Conservation (phyloP, 2,797 vertebrate species). For the Pachyuromys duprasi region DNA sequence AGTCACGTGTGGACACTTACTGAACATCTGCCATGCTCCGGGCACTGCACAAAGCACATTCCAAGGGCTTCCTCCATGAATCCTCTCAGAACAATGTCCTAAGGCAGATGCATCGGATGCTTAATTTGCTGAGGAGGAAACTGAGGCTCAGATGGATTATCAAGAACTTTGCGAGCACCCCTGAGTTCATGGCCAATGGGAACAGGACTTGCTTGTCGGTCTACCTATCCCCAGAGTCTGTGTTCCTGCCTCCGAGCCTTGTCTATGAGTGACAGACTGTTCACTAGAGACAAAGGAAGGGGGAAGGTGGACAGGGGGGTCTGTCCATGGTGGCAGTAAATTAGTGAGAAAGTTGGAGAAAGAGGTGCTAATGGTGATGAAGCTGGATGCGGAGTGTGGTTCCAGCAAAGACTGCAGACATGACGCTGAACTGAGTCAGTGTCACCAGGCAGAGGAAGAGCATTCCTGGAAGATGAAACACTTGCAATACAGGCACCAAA, state of each 20-base stretch:
- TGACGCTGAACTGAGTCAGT: not conserved
- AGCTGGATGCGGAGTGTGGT: not conserved
- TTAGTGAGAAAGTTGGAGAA: not conserved
- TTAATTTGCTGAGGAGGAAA: conserved; percentile 54
- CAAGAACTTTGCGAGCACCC: fast-evolving
- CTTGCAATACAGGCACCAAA: not conserved
- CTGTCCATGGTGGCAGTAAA: fast-evolving
- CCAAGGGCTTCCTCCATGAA: fast-evolving
- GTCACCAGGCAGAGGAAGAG: not conserved
- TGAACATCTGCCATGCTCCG: not conserved
- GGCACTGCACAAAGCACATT: not conserved
- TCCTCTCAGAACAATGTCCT: not conserved
- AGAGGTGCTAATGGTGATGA: too few relatives aligned
- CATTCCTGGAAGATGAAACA: not conserved
- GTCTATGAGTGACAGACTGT: fast-evolving
- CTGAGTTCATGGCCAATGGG: fast-evolving
- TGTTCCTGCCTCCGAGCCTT: fast-evolving
- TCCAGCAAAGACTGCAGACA: not conserved
- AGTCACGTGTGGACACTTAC: not conserved
- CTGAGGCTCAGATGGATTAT: conserved; percentile 82
- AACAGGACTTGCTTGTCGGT: too few relatives aligned
- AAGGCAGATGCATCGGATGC: not conserved
- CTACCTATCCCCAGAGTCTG: not conserved
- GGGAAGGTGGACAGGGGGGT: fast-evolving
- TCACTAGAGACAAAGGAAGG: not conserved